phyloP scores from a whole-genome alignment of 2,113 vertebrate genomes.

The Cyrtonyx montezumae region DNA sequence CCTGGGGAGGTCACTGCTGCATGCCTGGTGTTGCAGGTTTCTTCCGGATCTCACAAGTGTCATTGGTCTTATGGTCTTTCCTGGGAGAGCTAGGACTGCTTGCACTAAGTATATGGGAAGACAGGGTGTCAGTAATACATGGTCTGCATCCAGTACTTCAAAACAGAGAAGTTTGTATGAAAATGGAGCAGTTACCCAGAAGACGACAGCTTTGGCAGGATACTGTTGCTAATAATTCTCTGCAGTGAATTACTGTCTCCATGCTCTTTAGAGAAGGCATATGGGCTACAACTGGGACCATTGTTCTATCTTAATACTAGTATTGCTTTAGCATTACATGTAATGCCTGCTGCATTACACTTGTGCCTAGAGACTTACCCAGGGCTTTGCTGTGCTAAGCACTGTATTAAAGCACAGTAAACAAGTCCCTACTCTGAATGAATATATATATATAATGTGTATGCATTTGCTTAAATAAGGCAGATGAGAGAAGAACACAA shows the following conservation, averaged over 20 bases:
- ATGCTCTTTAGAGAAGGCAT: background rate
- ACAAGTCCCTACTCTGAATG: background rate
- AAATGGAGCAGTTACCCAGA: background rate
- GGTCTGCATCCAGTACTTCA: background rate
- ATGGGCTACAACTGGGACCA: background rate
- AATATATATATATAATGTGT: too few relatives aligned
- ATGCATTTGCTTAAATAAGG: background rate
- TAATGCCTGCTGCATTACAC: background rate
- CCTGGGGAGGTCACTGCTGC: background rate
- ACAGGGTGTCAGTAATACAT: background rate
- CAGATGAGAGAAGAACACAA: background rate
- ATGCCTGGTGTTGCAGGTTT: background rate
- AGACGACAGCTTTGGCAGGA: background rate
- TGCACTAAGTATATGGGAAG: background rate
- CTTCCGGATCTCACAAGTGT: background rate
- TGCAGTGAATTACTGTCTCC: background rate
- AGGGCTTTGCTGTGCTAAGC: background rate
- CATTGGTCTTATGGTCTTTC: background rate
- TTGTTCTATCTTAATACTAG: background rate
- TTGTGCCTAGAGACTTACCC: background rate
- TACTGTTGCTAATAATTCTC: background rate
- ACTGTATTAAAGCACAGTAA: background rate
- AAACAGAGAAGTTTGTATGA: background rate
- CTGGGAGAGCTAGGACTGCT: background rate
- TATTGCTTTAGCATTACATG: background rate